Evolutionary conservation across 2,113 vertebrate species (phyloP), one percentile per base, ranked within the genome.

Genomic region (Eulacestoma nigropectus): DNA sequence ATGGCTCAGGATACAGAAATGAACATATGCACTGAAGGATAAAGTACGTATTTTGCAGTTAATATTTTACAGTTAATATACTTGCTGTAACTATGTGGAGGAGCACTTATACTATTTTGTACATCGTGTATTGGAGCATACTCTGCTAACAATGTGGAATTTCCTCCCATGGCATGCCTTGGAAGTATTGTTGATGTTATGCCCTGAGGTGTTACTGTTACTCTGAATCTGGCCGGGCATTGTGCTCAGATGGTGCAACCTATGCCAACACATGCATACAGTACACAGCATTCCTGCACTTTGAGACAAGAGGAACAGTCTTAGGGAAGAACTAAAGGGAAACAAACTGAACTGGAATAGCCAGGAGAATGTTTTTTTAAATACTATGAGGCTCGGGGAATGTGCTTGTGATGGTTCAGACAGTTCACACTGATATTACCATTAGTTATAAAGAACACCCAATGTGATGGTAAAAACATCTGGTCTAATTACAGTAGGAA

Each of bases 151-250:
- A 59, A 92, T 59, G 59, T 94, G 56, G 88, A 76, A 91, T 97
- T 96, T 97, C 63, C 88, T 63, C 95, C 49, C 64, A 52, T 95
- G 92, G 85, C 76, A 77, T 95, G 69, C 96, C 97, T 96, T 95
- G 90, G 84, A 97, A 96, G 59, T 90, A 80, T 78, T 96, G 97
- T 94, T 97, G 95, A 65, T 93, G 81, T 94, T 93, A 93, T 60
- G 29, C 97, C 91, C 88, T 22, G 59, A 90, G 17, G 63, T 96
- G 84, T 97, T 97, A 93, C 92, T 87, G 79, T 96, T 96, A 89
- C 95, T 95, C 86, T 95, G 78, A 95, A 57, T 91, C 91, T 97
- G 83, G 56, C 19, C 33, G 85, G 97, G 85, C 59, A 27, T 57
- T 93, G 86, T 89, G 84, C 74, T 69, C 80, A 92, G 80, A 93